Evolutionary conservation across 1,140 invertebrate species (phyloP).

Genomic region (Drosophila ambigua): DNA sequence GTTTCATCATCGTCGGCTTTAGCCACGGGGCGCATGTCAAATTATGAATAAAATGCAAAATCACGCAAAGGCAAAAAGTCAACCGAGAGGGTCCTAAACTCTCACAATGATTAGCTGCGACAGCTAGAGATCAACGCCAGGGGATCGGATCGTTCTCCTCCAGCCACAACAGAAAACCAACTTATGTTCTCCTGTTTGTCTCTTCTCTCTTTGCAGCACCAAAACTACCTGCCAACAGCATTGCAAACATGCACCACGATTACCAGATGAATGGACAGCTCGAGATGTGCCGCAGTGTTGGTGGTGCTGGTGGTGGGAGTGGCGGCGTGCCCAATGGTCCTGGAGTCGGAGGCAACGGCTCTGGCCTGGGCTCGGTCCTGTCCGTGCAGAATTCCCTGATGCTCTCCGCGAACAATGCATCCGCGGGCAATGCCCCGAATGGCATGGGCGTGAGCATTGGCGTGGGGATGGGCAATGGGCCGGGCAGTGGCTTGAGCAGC

Average conservation of each 20-base stretch:
- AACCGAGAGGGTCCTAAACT: constrained; percentile 50
- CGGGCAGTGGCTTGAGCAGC: constrained; percentile 52
- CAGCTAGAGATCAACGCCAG: constrained; percentile 81
- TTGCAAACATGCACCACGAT: constrained; percentile 85
- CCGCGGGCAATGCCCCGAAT: constrained; percentile 38
- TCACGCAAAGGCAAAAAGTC: constrained; percentile 74
- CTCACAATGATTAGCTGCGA: constrained; percentile 82
- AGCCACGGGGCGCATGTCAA: constrained; percentile 83
- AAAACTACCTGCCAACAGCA: constrained; percentile 86
- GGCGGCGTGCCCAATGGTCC: constrained; percentile 29
- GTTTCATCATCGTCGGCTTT: constrained; percentile 83
- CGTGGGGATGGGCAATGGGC: constrained; percentile 29
- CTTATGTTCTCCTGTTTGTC: not conserved
- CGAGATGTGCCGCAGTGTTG: constrained; percentile 71
- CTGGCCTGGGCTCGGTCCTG: constrained; percentile 44
- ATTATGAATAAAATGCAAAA: constrained; percentile 83
- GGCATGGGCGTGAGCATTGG: constrained; percentile 38
- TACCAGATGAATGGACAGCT: constrained; percentile 81
- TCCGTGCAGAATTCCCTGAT: constrained; percentile 84
- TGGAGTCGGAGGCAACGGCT: constrained; percentile 32
- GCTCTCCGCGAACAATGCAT: constrained; percentile 52
- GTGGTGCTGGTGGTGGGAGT: constrained; percentile 37
- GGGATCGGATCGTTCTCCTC: constrained; percentile 46
- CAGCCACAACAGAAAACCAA: constrained; percentile 58
- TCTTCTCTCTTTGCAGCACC: constrained; percentile 85